Evolutionary conservation across 2,888 invertebrate genomes (phyloP).

Genomic region (Periphyllus acericola): DNA sequence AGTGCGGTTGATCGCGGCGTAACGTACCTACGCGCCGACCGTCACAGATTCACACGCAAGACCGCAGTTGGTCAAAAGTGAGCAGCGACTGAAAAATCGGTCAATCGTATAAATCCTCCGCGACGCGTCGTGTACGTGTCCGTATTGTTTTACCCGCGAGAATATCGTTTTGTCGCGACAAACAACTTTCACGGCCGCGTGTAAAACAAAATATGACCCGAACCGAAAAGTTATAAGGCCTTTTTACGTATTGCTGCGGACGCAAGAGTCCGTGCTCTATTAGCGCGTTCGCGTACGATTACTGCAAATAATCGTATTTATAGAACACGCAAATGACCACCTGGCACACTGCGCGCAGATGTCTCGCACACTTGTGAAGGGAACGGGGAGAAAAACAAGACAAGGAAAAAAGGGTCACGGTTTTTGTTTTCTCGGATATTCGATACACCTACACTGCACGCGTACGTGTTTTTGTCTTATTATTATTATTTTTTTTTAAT

Average conservation of each 20-base stretch:
- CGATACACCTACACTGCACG: background rate
- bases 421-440: constrained; percentile 22
- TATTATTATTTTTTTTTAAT: no score
- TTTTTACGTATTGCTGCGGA: background rate
- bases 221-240: background rate
- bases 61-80: background rate
- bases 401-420: constrained; percentile 40
- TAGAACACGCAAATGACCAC: constrained; percentile 44
- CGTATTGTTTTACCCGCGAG: background rate
- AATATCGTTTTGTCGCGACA: constrained; percentile 25
- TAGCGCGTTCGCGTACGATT: constrained; percentile 11
- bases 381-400: background rate
- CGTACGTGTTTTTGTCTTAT: no score
- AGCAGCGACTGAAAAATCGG: constrained; percentile 29
- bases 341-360: constrained; percentile 47
- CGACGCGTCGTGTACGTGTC: background rate
- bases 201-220: background rate
- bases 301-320: constrained; percentile 5
- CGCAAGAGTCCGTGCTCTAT: background rate
- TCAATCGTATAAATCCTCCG: constrained; percentile 38
- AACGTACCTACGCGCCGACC: background rate
- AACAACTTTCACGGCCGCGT: constrained; percentile 31
- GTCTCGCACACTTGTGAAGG: background rate
- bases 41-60: constrained; percentile 30
- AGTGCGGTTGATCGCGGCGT: background rate